Evolutionary conservation across 1,140 invertebrate genomes (phyloP).

Genomic region (Drosophila parabipectinata): DNA sequence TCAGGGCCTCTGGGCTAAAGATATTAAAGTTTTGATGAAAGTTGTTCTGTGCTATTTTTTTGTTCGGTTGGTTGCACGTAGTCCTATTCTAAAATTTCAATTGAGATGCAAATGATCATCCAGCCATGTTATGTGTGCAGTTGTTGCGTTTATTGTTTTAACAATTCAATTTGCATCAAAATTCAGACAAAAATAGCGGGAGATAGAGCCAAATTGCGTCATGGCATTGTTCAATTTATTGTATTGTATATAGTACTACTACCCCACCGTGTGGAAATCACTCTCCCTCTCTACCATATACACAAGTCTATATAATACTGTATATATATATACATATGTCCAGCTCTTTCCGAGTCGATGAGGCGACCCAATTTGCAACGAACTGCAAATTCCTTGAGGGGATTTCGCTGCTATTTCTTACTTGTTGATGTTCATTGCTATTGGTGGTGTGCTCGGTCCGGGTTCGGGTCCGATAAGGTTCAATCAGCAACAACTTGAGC

Average conservation of each 20-base stretch:
- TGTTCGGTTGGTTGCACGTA: conserved; percentile 12
- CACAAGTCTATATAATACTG: not conserved
- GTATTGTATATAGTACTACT: conserved; percentile 12
- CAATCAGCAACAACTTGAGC: conserved; percentile 47
- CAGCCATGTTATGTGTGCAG: conserved; percentile 33
- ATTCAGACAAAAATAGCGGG: conserved; percentile 28
- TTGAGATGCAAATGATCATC: conserved; percentile 69
- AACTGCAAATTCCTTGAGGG: conserved; percentile 42
- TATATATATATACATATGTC: not conserved
- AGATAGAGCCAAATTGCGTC: conserved; percentile 54
- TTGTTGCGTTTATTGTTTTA: conserved; percentile 68
- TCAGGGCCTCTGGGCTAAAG: not conserved
- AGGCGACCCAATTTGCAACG: conserved; percentile 37
- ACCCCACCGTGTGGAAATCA: conserved; percentile 15
- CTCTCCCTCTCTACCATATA: conserved; percentile 18
- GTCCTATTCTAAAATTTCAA: conserved; percentile 49
- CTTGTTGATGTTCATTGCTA: conserved; percentile 35
- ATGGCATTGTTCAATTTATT: conserved; percentile 50
- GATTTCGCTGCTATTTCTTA: conserved; percentile 31
- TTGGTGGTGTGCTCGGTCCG: not conserved
- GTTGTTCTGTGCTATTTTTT: not conserved
- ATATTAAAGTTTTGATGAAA: not conserved
- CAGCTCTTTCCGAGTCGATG: not conserved
- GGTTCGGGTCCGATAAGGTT: conserved; percentile 38
- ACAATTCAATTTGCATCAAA: conserved; percentile 58